A percentile compares a stretch with the other conserved stretches of the same genome.
phyloP scores from a whole-genome alignment of 35 echinoderm and acorn worm genomes.

The Ophiothrix spiculata region DNA sequence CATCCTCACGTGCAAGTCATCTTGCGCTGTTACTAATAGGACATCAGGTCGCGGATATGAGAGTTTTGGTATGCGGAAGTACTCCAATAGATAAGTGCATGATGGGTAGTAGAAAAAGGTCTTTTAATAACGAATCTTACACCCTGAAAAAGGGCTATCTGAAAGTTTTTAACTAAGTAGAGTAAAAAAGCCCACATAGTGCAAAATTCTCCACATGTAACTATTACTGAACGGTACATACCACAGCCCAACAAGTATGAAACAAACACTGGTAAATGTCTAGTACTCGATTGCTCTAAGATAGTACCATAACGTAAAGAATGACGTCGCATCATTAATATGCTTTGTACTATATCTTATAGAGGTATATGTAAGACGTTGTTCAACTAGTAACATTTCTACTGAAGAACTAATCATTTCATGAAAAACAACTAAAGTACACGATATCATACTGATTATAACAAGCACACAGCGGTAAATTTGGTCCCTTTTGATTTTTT shows the following conservation, averaged over 20 bases:
- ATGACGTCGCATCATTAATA: background rate
- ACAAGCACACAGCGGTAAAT: slow-evolving; percentile 13
- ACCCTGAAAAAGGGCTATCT: no score
- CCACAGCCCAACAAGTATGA: background rate
- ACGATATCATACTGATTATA: background rate
- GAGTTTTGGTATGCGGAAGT: no score
- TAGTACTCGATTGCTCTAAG: slow-evolving; percentile 1
- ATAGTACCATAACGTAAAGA: background rate
- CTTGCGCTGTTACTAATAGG: no score
- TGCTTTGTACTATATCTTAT: background rate
- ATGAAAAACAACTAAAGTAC: background rate
- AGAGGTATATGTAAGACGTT: background rate
- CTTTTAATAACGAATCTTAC: no score
- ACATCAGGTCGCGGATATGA: no score
- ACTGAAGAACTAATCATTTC: background rate
- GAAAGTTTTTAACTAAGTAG: no score
- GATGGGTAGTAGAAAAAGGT: no score
- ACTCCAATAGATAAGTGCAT: no score
- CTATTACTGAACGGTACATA: background rate
- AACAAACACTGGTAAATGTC: background rate
- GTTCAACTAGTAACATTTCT: background rate
- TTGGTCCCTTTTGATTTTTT: slow-evolving; percentile 8
- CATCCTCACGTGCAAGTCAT: no score
- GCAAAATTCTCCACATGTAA: no score
- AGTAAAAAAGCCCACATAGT: no score